Base-by-base conservation (phyloP, 1,140 invertebrate genomes). In the Neodiprion virginianus region DNA sequence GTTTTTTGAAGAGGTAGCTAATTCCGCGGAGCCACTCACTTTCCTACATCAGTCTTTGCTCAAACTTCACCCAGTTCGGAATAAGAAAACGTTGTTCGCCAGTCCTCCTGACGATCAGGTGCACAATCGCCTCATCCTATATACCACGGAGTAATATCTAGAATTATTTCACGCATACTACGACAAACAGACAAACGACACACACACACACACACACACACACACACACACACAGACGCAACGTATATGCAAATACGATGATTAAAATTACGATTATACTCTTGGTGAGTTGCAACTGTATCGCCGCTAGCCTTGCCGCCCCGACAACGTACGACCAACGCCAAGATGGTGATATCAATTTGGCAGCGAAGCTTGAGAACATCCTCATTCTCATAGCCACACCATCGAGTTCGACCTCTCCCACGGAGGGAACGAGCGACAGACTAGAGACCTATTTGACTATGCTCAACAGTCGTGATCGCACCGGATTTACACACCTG, bases 331-430 rank as follows among this genome's bases (percentile, higher is more conserved):
- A 88, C 76, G 87, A 90, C 70, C 89, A 90, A 48, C 84, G 88
- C 10, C 89, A 90, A 67, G 84, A 87, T 7, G 89, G 89, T 10
- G 82, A 85, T 1, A 72, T 85, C 10, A 90, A 90, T 71, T 76
- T 89, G 7, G 82, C 87, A 67, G 85, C 86, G 0, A 82, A 88
- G 65, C 72, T 89, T 7, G 85, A 89, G 8, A 89, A 90, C 53
- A 79, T 89, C 40, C 66, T 88, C 8, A 67, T 90, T 7, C 75
- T 90, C 1, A 72, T 89, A 0, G 79, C 82, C 1, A 77, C 80
- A 17, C 73, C 79, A 11, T 74, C 74, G 10, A 67, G 70, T 53
- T n/a, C 28, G n/a, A 68, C 47, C 10, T 77, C 9, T 75, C 53
- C 10, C 74, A 66, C 7, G 79, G 79, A 17, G 61, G 8, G 71